Evolutionary conservation across 2,888 invertebrate species (phyloP).

Genomic region (Caprella mutica): DNA sequence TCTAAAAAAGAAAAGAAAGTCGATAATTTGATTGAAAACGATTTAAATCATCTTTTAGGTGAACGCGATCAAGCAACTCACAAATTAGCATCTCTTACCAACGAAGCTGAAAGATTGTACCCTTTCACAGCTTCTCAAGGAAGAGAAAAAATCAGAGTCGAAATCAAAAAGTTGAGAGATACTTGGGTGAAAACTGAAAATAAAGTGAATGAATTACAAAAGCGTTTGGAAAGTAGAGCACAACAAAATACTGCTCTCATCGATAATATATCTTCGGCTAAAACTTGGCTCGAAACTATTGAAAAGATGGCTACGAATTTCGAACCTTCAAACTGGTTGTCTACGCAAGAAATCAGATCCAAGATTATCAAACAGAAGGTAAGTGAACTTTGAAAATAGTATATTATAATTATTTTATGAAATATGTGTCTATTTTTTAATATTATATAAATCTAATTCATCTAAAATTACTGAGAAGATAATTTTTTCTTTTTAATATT

Average conservation of each 20-base stretch:
- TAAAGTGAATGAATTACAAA: constrained; percentile 70
- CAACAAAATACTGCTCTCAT: constrained; percentile 74
- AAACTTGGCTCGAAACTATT: constrained; percentile 74
- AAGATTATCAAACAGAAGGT: constrained; percentile 70
- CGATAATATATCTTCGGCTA: constrained; percentile 67
- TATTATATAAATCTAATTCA: no score
- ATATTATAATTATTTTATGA: no score
- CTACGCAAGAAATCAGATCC: constrained; percentile 71
- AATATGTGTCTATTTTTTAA: no score
- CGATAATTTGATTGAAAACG: constrained; percentile 43
- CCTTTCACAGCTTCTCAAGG: constrained; percentile 86
- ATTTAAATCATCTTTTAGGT: constrained; percentile 44
- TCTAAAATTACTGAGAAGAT: no score
- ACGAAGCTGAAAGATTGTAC: constrained; percentile 74
- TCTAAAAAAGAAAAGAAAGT: constrained; percentile 48
- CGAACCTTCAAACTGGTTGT: constrained; percentile 49
- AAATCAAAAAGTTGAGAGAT: constrained; percentile 65
- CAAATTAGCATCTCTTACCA: constrained; percentile 59
- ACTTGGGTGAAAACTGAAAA: constrained; percentile 78
- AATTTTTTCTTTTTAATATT: no score
- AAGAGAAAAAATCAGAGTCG: constrained; percentile 74
- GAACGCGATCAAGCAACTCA: constrained; percentile 76
- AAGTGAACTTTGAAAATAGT: constrained; percentile 19
- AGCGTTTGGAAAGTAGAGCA: constrained; percentile 68
- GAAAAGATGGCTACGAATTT: constrained; percentile 53